Evolutionary conservation across 2,113 vertebrate species (phyloP), one percentile per base, ranked within the genome.

Genomic region (Pteruthius melanotis): DNA sequence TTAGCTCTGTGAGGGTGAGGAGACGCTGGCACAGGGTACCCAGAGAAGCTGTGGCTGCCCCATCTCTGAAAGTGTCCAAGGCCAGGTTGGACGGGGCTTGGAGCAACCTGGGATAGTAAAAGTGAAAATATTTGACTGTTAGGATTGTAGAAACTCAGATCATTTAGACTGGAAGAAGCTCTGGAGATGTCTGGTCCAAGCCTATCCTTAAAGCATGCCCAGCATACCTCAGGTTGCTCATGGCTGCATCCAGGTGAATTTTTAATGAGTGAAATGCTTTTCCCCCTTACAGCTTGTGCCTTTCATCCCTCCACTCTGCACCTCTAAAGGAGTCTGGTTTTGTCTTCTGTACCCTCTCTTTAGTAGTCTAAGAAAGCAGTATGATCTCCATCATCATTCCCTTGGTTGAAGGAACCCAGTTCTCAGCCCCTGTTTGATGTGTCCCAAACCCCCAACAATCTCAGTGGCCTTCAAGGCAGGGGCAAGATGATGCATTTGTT

Each of bases 21-120:
- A 42, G 40, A 0, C 14, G 14, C 61, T 68, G 70, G 40, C 14
- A 27, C 20, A 69, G n/a, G 7, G 0, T 76, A 0, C 4, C 11
- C 71, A 70, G 35, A 33, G 40, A 49, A 63, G 22, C 26, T 69
- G 47, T 42, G 79, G 18, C 31, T 83, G 35, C 9, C 6, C 13
- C 35, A 20, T 28, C 35, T 18, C 22, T 70, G 56, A 13, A 12
- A 70, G 7, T 83, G 35, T 16, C 26, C 56, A 31, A 77, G 54
- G 5, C 12, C 56, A 40, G 61, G 42, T 0, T 71, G 68, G 33
- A 74, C 1, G 0, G 11, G 40, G 16, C 20, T 52, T 66, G 69
- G 61, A 83, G 4, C 30, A 40, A 3, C 8, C 17, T 76, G 14
- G 21, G 16, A 2, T 35, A 10, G 18, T 28, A 27, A 42, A 80